These are phyloP conservation scores for Drosophila percnosoma DNA, from an alignment of 2,888 invertebrate genomes.

Conservation along the genomic window DNA sequence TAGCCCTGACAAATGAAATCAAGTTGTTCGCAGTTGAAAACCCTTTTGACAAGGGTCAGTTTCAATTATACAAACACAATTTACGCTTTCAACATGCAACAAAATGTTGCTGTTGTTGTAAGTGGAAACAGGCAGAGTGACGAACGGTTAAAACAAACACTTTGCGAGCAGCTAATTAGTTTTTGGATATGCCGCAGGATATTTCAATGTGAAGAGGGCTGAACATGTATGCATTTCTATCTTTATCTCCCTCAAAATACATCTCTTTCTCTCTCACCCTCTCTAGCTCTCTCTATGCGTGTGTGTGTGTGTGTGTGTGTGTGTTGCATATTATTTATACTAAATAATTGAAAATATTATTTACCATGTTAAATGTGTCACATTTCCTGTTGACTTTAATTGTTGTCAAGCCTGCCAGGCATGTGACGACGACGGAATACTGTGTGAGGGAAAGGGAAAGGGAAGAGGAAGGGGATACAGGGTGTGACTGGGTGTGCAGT, in stretches of 20 bases:
- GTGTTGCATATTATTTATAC: conserved; percentile 2
- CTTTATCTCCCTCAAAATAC: background rate
- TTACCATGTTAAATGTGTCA: conserved; percentile 78
- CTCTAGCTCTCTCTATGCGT: background rate
- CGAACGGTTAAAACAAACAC: conserved; percentile 37
- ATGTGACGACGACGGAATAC: conserved; percentile 4
- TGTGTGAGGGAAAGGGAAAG: background rate
- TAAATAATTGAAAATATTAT: conserved; percentile 80
- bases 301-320: conserved; percentile 4
- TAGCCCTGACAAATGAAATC: background rate
- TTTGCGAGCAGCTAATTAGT: conserved; percentile 68
- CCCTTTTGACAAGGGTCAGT: conserved; percentile 32
- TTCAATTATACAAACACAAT: background rate
- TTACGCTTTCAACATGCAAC: conserved; percentile 1
- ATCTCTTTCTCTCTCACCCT: background rate
- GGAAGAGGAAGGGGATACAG: background rate
- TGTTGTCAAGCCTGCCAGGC: conserved; percentile 72
- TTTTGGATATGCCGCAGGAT: conserved; percentile 73
- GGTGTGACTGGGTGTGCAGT: background rate
- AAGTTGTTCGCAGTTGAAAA: conserved; percentile 1
- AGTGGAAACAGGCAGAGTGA: conserved; percentile 33
- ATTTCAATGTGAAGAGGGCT: conserved; percentile 46
- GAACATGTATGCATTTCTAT: conserved; percentile 55
- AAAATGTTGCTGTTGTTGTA: background rate
- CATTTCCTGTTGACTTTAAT: conserved; percentile 79